phyloP scores from a whole-genome alignment of 2,797 vertebrate species.

The Synanceia verrucosa region DNA sequence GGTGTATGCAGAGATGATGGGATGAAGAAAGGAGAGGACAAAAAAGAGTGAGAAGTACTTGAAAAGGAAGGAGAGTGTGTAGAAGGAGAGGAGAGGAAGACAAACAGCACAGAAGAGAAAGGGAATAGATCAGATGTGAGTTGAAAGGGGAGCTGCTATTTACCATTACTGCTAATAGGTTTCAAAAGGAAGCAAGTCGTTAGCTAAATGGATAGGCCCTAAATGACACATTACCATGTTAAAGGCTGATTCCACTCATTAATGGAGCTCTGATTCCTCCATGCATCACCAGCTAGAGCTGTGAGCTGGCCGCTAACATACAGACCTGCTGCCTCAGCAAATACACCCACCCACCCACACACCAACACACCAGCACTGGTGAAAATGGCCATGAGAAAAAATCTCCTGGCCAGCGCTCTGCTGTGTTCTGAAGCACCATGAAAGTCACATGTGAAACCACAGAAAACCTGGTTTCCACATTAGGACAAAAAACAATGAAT shows the following conservation, averaged over 20 bases:
- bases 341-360: conserved; percentile 4
- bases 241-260: conserved; percentile 78
- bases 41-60: background rate
- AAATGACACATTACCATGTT: conserved; percentile 80
- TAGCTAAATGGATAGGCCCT: conserved; percentile 77
- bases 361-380: background rate
- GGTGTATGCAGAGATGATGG: background rate
- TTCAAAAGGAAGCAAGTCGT: conserved; percentile 77
- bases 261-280: conserved; percentile 68
- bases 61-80: background rate
- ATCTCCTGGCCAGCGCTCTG: background rate
- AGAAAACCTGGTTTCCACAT: conserved; percentile 14
- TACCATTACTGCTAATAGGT: conserved; percentile 77
- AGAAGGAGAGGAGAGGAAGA: conserved; percentile 5
- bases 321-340: conserved; percentile 70
- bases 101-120: conserved; percentile 14
- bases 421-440: conserved; percentile 17
- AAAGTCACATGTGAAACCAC: conserved; percentile 5
- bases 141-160: conserved; percentile 66
- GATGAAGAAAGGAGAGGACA: background rate
- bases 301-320: conserved; percentile 43
- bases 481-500: conserved; percentile 4
- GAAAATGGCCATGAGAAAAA: conserved; percentile 17
- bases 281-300: conserved; percentile 69
- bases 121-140: conserved; percentile 47